These are phyloP conservation scores for Myanophis thanlyinensis DNA, from an alignment of 2,113 vertebrate genomes.

Conservation along the genomic window DNA sequence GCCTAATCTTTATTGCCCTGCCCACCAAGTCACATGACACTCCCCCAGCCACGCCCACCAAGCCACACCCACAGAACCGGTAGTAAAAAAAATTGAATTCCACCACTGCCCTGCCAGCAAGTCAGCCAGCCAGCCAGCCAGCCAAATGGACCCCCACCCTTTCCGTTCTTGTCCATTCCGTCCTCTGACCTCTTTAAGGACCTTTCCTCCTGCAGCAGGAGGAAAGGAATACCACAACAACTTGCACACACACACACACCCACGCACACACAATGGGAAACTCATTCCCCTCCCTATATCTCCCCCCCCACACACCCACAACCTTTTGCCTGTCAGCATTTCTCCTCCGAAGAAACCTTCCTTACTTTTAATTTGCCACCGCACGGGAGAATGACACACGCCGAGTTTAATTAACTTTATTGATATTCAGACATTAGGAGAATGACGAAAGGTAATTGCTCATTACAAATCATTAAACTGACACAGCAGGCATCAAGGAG, in stretches of 20 bases:
- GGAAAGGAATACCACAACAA: not conserved
- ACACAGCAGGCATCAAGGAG: slow-evolving; percentile 62
- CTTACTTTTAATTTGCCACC: slow-evolving; percentile 21
- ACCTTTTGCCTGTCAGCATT: too few species aligned
- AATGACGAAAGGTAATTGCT: slow-evolving; percentile 82
- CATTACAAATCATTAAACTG: slow-evolving; percentile 81
- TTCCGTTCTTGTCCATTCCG: not conserved
- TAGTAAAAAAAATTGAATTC: too few species aligned
- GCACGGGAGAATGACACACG: slow-evolving; percentile 61
- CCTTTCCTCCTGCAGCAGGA: not conserved
- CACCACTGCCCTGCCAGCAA: too few species aligned
- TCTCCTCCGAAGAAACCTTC: too few species aligned
- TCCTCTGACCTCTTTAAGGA: not conserved
- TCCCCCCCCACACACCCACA: too few species aligned
- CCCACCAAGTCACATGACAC: too few species aligned
- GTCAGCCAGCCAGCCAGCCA: not conserved
- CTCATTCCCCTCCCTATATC: not conserved
- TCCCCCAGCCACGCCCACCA: too few species aligned
- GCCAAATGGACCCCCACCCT: not conserved
- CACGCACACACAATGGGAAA: too few species aligned
- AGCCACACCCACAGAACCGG: too few species aligned
- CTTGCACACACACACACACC: too few species aligned
- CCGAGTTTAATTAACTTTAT: slow-evolving; percentile 86
- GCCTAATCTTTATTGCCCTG: too few species aligned
- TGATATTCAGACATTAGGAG: slow-evolving; percentile 86